Evolutionary conservation across 2,888 invertebrate genomes (phyloP).

Genomic region (Conomelus anceps): DNA sequence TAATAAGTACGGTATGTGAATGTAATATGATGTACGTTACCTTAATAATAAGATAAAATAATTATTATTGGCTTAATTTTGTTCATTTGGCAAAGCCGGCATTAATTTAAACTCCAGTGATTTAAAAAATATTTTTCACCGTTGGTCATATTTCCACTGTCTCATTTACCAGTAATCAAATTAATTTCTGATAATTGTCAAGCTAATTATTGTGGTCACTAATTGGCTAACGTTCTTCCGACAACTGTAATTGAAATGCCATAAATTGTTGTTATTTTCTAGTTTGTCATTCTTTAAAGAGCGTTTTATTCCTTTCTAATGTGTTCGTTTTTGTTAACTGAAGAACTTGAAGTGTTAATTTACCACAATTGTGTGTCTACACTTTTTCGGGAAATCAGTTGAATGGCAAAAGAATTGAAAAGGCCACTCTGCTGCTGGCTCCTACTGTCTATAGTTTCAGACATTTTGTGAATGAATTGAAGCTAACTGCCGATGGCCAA

Average conservation of each 20-base stretch:
- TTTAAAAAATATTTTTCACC: no score
- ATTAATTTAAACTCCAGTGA: no score
- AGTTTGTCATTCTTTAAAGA: background rate
- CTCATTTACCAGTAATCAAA: background rate
- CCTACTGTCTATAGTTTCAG: background rate
- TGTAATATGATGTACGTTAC: no score
- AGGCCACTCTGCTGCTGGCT: background rate
- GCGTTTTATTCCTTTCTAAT: background rate
- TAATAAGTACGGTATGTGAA: no score
- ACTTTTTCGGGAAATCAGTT: background rate
- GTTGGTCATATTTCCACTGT: no score
- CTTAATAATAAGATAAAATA: no score
- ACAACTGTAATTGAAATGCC: background rate
- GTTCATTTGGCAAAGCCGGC: no score
- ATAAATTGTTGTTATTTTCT: background rate
- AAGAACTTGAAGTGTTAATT: background rate
- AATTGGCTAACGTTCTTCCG: background rate
- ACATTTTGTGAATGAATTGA: background rate
- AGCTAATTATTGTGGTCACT: background rate
- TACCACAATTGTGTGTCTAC: background rate
- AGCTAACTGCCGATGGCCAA: background rate
- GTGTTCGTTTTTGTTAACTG: no score
- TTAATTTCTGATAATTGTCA: background rate
- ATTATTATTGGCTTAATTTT: no score
- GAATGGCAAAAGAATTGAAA: background rate